phyloP scores from a whole-genome alignment of 53 echinoderm and acorn worm species.

The Echinarachnius parma region DNA sequence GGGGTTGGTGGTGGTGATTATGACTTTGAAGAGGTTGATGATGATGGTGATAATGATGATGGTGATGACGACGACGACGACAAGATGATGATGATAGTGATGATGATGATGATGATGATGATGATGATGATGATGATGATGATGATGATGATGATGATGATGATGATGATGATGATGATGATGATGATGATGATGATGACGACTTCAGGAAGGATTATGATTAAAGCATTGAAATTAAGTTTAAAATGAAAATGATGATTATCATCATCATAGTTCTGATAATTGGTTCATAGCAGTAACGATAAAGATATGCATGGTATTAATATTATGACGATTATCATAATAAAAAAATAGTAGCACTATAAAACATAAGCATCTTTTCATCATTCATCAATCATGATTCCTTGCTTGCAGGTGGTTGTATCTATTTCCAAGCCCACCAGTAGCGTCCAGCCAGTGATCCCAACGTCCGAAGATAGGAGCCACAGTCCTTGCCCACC shows the following conservation, averaged over 20 bases:
- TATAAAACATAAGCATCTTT: background rate
- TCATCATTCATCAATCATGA: background rate
- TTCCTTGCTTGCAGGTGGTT: constrained; percentile 52
- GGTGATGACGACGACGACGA: constrained; percentile 13
- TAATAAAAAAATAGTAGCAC: too few species aligned
- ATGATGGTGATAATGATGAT: constrained; percentile 27
- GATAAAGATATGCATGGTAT: too few species aligned
- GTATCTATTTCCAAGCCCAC: constrained; percentile 56
- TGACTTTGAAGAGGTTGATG: background rate
- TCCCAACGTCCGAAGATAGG: constrained; percentile 1
- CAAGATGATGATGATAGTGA: constrained; percentile 8
- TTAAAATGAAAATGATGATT: too few species aligned
- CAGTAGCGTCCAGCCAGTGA: background rate
- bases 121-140: constrained; percentile 42
- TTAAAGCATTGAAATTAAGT: too few species aligned
- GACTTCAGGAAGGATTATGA: background rate
- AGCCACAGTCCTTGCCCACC: constrained; percentile 26
- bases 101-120: constrained; percentile 37
- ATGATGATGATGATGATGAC: constrained; percentile 19
- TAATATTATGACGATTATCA: too few species aligned
- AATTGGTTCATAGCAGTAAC: too few species aligned
- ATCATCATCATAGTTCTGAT: too few species aligned
- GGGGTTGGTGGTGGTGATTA: too few species aligned
- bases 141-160: constrained; percentile 46
- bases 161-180: constrained; percentile 28